phyloP scores from a whole-genome alignment of 1,140 invertebrate genomes.

The Diploscapter pachys region DNA sequence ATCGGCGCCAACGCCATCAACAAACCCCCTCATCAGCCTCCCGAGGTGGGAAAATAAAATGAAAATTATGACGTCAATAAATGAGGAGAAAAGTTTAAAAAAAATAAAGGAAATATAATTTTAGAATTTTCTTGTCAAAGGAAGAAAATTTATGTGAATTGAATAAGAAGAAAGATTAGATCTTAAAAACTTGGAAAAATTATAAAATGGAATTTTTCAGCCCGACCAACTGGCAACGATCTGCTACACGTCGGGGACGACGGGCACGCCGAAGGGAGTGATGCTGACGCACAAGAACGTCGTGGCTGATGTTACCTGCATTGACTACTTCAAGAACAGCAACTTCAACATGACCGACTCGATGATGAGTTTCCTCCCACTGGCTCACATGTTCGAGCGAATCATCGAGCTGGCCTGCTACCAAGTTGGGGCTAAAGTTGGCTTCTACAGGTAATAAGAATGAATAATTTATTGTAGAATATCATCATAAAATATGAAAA shows the following conservation, averaged over 20 bases:
- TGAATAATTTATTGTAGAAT: too few species aligned
- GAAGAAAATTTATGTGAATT: too few species aligned
- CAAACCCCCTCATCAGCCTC: conserved; percentile 80
- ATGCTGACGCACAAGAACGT: conserved; percentile 92
- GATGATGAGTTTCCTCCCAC: conserved; percentile 73
- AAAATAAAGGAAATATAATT: too few species aligned
- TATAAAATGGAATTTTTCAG: too few species aligned
- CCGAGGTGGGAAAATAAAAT: conserved; percentile 55
- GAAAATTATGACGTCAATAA: too few species aligned
- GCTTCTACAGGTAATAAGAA: conserved; percentile 71
- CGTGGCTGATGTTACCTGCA: conserved; percentile 73
- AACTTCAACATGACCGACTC: conserved; percentile 39
- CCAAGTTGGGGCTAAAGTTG: conserved; percentile 75
- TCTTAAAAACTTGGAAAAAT: too few species aligned
- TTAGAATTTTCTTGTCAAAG: too few species aligned
- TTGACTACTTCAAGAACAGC: conserved; percentile 39
- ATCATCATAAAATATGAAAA: too few species aligned
- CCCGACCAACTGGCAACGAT: conserved; percentile 83
- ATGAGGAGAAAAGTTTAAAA: too few species aligned
- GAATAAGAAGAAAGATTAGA: too few species aligned
- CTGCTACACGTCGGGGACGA: conserved; percentile 94
- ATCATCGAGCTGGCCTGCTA: conserved; percentile 55
- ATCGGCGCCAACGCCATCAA: conserved; percentile 67
- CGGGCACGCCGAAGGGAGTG: conserved; percentile 94
- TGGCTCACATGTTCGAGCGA: conserved; percentile 84